phyloP scores from a whole-genome alignment of 2,113 vertebrate genomes.

The Centrocercus urophasianus region DNA sequence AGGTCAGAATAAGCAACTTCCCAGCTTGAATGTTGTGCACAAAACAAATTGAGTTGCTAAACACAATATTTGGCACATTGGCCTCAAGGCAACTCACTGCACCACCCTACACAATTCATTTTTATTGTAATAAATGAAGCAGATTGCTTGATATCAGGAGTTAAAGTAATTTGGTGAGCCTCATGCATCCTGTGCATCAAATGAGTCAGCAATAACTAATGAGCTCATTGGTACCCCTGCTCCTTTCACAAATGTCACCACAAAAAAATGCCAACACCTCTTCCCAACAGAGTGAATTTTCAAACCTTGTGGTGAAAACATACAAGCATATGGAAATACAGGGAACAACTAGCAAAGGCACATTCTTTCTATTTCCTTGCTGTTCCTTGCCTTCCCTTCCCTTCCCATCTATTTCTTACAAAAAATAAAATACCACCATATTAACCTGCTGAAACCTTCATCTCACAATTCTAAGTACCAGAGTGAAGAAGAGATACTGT shows the following conservation, averaged over 20 bases:
- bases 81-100: background rate
- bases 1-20: background rate
- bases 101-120: background rate
- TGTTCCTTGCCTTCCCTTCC: background rate
- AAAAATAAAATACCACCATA: background rate
- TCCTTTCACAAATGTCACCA: background rate
- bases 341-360: background rate
- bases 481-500: background rate
- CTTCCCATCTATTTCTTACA: background rate
- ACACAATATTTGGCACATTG: background rate
- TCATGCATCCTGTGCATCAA: rapidly evolving
- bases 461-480: background rate
- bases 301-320: background rate
- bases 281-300: background rate
- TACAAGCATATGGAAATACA: background rate
- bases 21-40: background rate
- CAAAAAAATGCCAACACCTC: background rate
- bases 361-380: background rate
- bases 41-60: background rate
- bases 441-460: background rate
- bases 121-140: background rate
- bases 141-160: background rate
- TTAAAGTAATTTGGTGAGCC: background rate
- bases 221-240: background rate
- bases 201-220: background rate